Percentiles rank a stretch among this genome's conserved stretches.
phyloP scores from a whole-genome alignment of 1,140 invertebrate species.

The Pentalonia nigronervosa region DNA sequence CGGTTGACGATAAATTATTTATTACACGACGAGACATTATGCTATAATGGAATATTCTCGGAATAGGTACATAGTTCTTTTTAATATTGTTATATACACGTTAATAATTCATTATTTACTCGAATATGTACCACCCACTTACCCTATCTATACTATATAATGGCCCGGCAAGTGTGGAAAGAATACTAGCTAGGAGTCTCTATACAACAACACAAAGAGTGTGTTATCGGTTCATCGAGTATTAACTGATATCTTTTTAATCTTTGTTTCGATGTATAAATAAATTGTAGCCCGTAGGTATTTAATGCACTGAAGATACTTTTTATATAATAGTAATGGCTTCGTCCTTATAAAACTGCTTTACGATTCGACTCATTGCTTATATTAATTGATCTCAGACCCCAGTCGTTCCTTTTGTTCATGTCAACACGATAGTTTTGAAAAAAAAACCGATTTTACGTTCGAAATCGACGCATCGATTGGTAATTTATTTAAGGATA shows the following conservation, averaged over 20 bases:
- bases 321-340: background rate
- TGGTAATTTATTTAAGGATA: conserved; percentile 10
- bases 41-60: background rate
- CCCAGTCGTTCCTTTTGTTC: conserved; percentile 21
- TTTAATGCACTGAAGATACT: background rate
- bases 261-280: background rate
- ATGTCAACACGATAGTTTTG: conserved; percentile 1
- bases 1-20: background rate
- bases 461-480: background rate
- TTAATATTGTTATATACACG: background rate
- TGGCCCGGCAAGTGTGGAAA: background rate
- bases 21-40: background rate
- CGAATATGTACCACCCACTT: background rate
- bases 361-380: background rate
- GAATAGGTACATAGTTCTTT: background rate
- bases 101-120: conserved; percentile 27
- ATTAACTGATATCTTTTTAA: conserved; percentile 12
- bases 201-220: background rate
- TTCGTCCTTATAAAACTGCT: conserved; percentile 9
- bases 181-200: background rate
- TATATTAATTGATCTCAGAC: conserved; percentile 20
- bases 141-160: background rate
- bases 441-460: background rate
- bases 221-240: conserved; percentile 3
- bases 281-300: conserved; percentile 26